These are phyloP conservation scores for Scolopax rusticola DNA, from an alignment of 2,797 vertebrate genomes.

Conservation along the genomic window DNA sequence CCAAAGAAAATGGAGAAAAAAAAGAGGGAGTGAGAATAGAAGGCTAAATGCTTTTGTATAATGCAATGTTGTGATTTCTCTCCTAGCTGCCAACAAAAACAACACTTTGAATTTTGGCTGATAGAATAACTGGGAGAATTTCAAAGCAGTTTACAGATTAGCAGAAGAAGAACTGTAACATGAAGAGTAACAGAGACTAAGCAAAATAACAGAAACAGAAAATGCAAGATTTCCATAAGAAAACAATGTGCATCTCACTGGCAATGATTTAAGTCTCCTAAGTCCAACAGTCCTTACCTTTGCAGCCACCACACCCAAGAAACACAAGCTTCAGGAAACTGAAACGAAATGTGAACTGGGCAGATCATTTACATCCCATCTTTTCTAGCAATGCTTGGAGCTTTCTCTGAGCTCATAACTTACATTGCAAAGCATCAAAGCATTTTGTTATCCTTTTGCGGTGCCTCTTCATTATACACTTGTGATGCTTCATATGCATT, in stretches of 20 bases:
- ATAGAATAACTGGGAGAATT: slow-evolving; percentile 15
- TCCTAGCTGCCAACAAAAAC: slow-evolving; percentile 31
- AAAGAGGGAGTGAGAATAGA: background rate
- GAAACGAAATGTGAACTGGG: background rate
- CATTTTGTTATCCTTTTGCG: background rate
- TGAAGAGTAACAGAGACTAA: background rate
- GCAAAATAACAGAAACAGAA: background rate
- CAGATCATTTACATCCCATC: background rate
- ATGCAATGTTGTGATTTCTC: background rate
- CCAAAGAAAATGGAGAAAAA: background rate
- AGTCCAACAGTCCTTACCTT: background rate
- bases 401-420: background rate
- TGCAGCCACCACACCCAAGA: background rate
- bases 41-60: background rate
- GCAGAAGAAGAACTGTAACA: background rate
- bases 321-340: background rate
- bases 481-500: background rate
- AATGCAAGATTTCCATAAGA: background rate
- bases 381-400: background rate
- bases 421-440: background rate
- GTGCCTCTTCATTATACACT: background rate
- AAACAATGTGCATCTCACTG: background rate
- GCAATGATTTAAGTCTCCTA: background rate
- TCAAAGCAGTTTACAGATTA: slow-evolving; percentile 36
- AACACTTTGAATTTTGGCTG: slow-evolving; percentile 16